phyloP scores from a whole-genome alignment of 1,140 invertebrate genomes.

The Nasonia giraulti region DNA sequence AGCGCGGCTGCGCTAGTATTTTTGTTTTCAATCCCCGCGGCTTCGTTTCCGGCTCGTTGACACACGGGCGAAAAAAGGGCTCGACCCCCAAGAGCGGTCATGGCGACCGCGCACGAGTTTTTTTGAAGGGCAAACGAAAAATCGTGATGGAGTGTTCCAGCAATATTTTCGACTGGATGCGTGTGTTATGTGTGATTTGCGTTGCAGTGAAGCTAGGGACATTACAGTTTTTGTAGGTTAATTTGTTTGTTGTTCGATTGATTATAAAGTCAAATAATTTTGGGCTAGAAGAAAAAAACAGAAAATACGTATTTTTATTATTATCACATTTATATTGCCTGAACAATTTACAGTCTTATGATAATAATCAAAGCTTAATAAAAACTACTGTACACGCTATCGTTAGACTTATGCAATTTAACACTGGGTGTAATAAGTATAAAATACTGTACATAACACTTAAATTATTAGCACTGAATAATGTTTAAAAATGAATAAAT shows the following conservation, averaged over 20 bases:
- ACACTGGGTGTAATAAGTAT: conserved; percentile 81
- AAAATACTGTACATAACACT: background rate
- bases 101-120: background rate
- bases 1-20: background rate
- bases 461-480: too few species aligned
- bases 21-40: conserved; percentile 13
- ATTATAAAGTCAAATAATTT: too few species aligned
- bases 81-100: background rate
- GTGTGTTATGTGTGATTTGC: conserved; percentile 75
- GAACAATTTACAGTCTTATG: too few species aligned
- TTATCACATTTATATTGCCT: too few species aligned
- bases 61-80: conserved; percentile 23
- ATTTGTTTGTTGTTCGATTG: too few species aligned
- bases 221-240: too few species aligned
- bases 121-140: background rate
- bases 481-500: background rate
- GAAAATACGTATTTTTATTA: too few species aligned
- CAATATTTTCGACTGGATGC: conserved; percentile 40
- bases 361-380: too few species aligned
- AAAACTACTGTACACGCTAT: too few species aligned
- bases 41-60: conserved; percentile 44
- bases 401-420: too few species aligned
- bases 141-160: background rate
- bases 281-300: too few species aligned
- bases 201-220: too few species aligned